Evolutionary conservation across 2,797 vertebrate genomes (phyloP).

Genomic region (Gymnothorax javanicus): DNA sequence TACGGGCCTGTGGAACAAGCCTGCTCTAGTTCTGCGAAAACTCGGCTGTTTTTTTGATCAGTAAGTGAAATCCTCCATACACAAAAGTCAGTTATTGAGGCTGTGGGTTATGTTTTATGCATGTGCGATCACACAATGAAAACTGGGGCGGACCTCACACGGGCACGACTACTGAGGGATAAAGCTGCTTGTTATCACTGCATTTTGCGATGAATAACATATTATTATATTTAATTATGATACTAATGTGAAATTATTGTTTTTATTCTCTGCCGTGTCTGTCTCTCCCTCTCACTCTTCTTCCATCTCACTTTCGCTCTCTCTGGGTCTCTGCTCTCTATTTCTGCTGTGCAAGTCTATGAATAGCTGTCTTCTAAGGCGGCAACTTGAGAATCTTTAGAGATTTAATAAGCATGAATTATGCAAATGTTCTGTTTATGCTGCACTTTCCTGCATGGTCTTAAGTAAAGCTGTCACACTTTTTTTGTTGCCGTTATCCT

Average conservation of each 20-base stretch:
- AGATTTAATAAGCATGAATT: conserved; percentile 23
- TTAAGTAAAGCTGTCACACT: conserved; percentile 4
- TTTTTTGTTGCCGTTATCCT: neutral
- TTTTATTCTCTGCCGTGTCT: neutral
- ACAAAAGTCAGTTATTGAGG: conserved; percentile 19
- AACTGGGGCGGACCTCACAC: conserved; percentile 21
- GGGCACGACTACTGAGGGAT: neutral
- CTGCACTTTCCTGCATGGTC: neutral
- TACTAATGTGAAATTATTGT: neutral
- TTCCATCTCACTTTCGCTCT: neutral
- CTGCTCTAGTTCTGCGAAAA: neutral
- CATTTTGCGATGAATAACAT: neutral
- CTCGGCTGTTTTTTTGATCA: conserved; percentile 17
- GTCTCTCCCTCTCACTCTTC: neutral
- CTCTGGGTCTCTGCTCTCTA: neutral
- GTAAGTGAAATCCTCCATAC: conserved; percentile 24
- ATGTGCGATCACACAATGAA: conserved; percentile 27
- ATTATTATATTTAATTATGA: neutral
- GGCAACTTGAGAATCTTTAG: neutral
- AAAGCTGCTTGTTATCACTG: conserved; percentile 15
- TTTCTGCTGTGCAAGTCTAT: neutral
- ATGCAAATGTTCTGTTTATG: conserved; percentile 19
- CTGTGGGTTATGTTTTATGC: conserved; percentile 39
- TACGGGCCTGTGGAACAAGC: neutral
- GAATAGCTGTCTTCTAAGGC: neutral